A percentile compares a stretch with the other conserved stretches of the same genome.
These are phyloP conservation scores for Pyrrhosoma nymphula DNA, from an alignment of 2,888 invertebrate genomes.

Conservation along the genomic window DNA sequence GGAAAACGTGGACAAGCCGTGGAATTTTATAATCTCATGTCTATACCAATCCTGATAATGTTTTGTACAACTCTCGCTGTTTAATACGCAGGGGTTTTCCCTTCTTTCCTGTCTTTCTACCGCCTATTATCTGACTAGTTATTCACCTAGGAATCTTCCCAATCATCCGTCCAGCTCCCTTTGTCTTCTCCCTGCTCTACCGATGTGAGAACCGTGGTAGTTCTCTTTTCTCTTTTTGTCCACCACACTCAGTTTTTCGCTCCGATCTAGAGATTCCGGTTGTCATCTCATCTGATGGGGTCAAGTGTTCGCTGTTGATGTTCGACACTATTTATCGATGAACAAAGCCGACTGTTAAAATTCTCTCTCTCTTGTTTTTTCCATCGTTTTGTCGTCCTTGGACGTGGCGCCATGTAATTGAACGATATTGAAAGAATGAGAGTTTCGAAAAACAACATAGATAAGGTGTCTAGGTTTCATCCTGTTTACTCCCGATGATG, in stretches of 20 bases:
- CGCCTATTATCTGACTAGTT: background rate
- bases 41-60: too few relatives aligned
- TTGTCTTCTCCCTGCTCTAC: background rate
- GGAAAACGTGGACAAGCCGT: too few relatives aligned
- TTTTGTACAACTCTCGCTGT: too few relatives aligned
- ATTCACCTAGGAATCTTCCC: background rate
- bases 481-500: background rate
- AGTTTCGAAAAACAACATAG: constrained; percentile 26
- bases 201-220: background rate
- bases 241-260: background rate
- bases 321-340: background rate
- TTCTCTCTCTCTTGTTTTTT: background rate
- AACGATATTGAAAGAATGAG: constrained; percentile 14
- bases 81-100: too few relatives aligned
- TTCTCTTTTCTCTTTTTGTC: background rate
- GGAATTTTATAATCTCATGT: too few relatives aligned
- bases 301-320: background rate
- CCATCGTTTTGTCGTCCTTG: background rate
- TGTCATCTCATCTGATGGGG: background rate
- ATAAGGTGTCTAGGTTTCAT: constrained; percentile 27
- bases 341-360: constrained; percentile 9
- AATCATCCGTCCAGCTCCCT: background rate
- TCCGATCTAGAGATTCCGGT: background rate
- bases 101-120: too few relatives aligned
- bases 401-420: constrained; percentile 7